Evolutionary conservation across 2,888 invertebrate species (phyloP).

Genomic region (Rugalucina vietnamica): DNA sequence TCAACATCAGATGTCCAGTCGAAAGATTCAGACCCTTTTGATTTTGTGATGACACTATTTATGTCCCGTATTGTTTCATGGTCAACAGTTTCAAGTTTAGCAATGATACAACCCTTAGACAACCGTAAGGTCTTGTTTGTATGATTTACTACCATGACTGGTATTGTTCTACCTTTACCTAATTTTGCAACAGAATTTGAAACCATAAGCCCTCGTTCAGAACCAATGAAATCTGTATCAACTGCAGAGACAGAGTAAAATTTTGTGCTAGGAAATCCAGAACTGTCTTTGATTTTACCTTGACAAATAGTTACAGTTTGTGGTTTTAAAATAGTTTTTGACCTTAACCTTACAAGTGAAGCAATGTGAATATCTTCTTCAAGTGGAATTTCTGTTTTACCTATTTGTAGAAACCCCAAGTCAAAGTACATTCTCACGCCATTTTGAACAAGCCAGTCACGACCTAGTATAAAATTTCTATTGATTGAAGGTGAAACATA

Average conservation of each 20-base stretch:
- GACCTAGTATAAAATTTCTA: slow-evolving; percentile 20
- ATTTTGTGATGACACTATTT: background rate
- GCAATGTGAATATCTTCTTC: slow-evolving; percentile 41
- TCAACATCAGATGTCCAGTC: background rate
- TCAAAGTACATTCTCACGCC: background rate
- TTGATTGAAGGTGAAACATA: slow-evolving; percentile 24
- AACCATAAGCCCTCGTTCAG: background rate
- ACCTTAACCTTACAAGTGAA: background rate
- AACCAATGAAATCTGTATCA: slow-evolving; percentile 1
- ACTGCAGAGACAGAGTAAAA: background rate
- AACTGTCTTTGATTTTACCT: background rate
- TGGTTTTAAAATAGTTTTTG: background rate
- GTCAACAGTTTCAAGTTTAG: background rate
- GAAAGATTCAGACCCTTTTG: background rate
- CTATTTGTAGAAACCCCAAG: background rate
- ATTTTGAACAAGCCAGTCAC: slow-evolving; percentile 13
- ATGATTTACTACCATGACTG: slow-evolving; percentile 40
- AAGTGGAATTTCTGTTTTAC: background rate
- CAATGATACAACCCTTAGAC: slow-evolving; percentile 36
- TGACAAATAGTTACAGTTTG: background rate
- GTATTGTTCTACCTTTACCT: slow-evolving; percentile 1
- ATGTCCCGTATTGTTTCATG: background rate
- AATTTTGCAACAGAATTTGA: background rate
- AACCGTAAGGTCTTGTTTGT: slow-evolving; percentile 33
- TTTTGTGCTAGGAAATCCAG: background rate